Evolutionary conservation across 2,888 invertebrate genomes (phyloP).

Genomic region (Diaperis boleti): DNA sequence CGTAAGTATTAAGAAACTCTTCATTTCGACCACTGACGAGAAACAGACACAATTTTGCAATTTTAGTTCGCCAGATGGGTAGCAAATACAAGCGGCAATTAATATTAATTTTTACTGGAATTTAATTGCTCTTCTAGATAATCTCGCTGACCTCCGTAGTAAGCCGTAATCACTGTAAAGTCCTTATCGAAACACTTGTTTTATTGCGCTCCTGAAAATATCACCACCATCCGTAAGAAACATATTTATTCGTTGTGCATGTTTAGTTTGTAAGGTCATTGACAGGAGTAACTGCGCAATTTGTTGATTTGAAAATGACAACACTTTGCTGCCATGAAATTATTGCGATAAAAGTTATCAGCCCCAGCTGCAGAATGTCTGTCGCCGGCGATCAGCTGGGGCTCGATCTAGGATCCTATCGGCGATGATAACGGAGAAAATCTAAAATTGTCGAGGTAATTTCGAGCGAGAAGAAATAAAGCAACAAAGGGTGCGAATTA

Average conservation of each 20-base stretch:
- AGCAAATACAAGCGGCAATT: conserved; percentile 19
- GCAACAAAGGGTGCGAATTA: conserved; percentile 29
- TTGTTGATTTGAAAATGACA: conserved; percentile 49
- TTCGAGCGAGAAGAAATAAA: conserved; percentile 24
- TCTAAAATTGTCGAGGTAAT: conserved; percentile 33
- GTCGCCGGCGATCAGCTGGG: conserved; percentile 46
- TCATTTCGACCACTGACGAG: too few relatives aligned
- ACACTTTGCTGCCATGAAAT: conserved; percentile 35
- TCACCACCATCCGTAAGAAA: conserved; percentile 31
- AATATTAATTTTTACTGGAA: conserved; percentile 24
- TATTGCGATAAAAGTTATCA: conserved; percentile 44
- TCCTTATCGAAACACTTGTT: conserved; percentile 24
- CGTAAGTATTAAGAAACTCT: too few relatives aligned
- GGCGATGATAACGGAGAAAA: conserved; percentile 28
- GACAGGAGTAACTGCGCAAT: conserved; percentile 55
- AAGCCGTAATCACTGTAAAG: conserved; percentile 18
- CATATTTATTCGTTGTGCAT: conserved; percentile 19
- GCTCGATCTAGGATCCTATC: conserved; percentile 34
- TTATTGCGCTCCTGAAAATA: conserved; percentile 31
- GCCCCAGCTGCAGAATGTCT: conserved; percentile 50
- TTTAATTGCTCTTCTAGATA: conserved; percentile 24
- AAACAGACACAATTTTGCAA: too few relatives aligned
- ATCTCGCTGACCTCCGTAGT: conserved; percentile 33
- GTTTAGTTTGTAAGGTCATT: conserved; percentile 51
- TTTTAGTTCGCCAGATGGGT: too few relatives aligned